These are phyloP conservation scores for Meteorus colon DNA, from an alignment of 2,888 invertebrate genomes.

Conservation along the genomic window DNA sequence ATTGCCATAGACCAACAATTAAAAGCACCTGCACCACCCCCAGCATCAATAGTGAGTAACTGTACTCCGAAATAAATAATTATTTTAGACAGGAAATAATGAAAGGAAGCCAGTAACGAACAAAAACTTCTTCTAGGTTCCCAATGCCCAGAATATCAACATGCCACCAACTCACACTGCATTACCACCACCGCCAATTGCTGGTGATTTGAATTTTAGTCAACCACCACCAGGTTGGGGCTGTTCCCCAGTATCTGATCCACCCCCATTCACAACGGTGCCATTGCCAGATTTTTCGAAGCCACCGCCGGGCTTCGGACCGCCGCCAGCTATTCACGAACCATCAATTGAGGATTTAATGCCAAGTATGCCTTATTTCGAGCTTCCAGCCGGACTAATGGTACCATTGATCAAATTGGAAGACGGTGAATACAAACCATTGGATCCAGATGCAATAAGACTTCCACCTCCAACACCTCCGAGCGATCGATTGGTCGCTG, in stretches of 20 bases:
- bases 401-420: conserved; percentile 96
- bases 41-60: conserved; percentile 56
- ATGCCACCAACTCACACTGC: conserved; percentile 65
- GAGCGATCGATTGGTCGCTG: conserved; percentile 91
- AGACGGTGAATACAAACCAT: conserved; percentile 90
- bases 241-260: conserved; percentile 70
- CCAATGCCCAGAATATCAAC: conserved; percentile 64
- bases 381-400: conserved; percentile 97
- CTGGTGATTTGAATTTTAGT: conserved; percentile 75
- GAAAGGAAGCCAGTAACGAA: neutral
- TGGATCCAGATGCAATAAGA: conserved; percentile 92
- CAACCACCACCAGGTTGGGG: conserved; percentile 78
- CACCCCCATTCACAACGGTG: conserved; percentile 68
- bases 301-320: conserved; percentile 87
- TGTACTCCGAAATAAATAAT: neutral
- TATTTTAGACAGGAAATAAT: conserved; percentile 20
- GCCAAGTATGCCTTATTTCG: conserved; percentile 96
- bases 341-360: conserved; percentile 83
- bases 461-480: conserved; percentile 97
- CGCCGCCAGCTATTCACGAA: conserved; percentile 68
- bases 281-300: conserved; percentile 86
- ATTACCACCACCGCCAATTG: conserved; percentile 72
- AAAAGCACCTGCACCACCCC: conserved; percentile 73
- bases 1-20: conserved; percentile 78
- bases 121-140: conserved; percentile 20